Percentiles rank a stretch among this genome's conserved stretches.
Evolutionary conservation across 1,140 invertebrate genomes (phyloP).

Genomic region (Ladona fulva): DNA sequence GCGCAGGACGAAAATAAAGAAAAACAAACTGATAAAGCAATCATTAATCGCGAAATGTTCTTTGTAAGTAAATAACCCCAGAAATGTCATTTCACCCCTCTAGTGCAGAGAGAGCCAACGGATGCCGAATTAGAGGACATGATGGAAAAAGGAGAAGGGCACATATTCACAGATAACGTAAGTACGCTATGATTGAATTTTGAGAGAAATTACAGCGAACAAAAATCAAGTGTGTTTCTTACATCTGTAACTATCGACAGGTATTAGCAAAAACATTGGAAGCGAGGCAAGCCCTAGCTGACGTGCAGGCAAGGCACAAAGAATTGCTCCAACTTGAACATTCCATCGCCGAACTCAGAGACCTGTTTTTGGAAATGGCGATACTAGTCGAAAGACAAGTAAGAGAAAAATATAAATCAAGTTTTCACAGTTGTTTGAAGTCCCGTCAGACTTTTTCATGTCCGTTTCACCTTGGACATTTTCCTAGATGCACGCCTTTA

Average conservation of each 20-base stretch:
- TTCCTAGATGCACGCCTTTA: too few species aligned
- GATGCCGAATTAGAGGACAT: not conserved
- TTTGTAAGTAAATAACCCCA: too few species aligned
- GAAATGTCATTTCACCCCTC: not conserved
- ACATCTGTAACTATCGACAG: conserved; percentile 35
- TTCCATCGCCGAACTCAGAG: conserved; percentile 66
- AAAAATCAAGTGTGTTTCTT: not conserved
- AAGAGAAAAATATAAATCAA: too few species aligned
- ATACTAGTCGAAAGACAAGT: conserved; percentile 65
- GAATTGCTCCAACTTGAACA: conserved; percentile 78
- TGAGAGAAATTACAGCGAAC: not conserved
- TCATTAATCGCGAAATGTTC: too few species aligned
- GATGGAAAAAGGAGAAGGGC: not conserved
- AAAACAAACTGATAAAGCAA: too few species aligned
- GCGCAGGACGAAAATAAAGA: too few species aligned
- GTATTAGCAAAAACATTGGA: conserved; percentile 70
- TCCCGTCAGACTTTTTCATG: too few species aligned
- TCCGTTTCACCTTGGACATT: too few species aligned
- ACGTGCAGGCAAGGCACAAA: conserved; percentile 71
- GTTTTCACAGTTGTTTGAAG: too few species aligned
- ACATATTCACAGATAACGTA: conserved; percentile 1
- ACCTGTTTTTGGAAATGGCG: conserved; percentile 74
- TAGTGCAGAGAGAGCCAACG: not conserved
- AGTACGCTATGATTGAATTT: not conserved
- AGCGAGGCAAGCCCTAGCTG: conserved; percentile 68